Evolutionary conservation across 2,113 vertebrate species (phyloP).

Genomic region (Amazona vittata): DNA sequence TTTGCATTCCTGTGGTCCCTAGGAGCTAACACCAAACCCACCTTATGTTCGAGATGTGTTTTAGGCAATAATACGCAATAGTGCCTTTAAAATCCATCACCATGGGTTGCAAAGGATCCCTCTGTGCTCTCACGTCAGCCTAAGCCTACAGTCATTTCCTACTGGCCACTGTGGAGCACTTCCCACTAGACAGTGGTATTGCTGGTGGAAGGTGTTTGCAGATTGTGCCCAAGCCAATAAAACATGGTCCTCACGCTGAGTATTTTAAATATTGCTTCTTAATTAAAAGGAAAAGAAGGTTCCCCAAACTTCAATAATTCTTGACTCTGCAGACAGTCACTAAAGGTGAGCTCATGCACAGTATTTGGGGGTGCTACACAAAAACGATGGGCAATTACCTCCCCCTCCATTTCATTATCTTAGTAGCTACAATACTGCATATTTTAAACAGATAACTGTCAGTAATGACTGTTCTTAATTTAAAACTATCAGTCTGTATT

Average conservation of each 20-base stretch:
- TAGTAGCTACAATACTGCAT: neutral
- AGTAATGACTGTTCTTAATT: neutral
- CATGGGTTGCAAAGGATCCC: neutral
- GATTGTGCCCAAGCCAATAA: neutral
- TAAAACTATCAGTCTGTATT: neutral
- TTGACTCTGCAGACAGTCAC: neutral
- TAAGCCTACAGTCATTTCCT: neutral
- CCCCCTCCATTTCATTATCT: neutral
- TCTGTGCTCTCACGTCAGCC: neutral
- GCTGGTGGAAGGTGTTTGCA: neutral
- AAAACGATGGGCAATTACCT: neutral
- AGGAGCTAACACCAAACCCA: constrained; percentile 35
- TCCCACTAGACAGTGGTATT: neutral
- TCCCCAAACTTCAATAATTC: neutral
- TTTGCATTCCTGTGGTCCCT: constrained; percentile 46
- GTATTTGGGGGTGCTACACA: neutral
- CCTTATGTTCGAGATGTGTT: constrained; percentile 2
- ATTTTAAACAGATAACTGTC: neutral
- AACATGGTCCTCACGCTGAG: rapidly evolving
- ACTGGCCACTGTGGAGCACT: neutral
- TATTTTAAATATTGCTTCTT: neutral
- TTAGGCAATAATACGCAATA: constrained; percentile 47
- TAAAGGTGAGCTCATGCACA: neutral
- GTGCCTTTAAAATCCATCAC: constrained; percentile 37
- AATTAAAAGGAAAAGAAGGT: neutral